A percentile compares a stretch with the other conserved stretches of the same genome.
These are phyloP conservation scores for Noctua pronuba DNA, from an alignment of 2,888 invertebrate genomes.

Conservation along the genomic window DNA sequence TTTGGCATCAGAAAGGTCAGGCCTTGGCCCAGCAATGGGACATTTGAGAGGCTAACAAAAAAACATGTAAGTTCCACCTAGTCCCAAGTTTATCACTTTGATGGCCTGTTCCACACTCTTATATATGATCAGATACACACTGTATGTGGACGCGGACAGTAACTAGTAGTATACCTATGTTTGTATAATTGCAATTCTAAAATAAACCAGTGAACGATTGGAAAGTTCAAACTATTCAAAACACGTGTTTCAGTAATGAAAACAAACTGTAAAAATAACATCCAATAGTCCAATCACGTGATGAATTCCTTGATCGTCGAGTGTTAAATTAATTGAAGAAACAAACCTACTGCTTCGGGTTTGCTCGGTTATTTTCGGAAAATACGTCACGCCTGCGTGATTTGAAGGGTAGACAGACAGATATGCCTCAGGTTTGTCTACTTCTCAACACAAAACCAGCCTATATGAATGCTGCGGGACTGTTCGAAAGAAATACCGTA, in stretches of 20 bases:
- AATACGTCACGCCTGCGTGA: neutral
- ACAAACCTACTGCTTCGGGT: neutral
- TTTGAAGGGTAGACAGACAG: neutral
- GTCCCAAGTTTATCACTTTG: too few species aligned
- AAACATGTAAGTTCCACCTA: too few species aligned
- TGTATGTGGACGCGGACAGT: too few species aligned
- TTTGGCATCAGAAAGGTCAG: too few species aligned
- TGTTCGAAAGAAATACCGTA: too few species aligned
- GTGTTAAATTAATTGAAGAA: constrained; percentile 8
- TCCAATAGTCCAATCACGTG: constrained; percentile 19
- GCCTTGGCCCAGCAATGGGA: too few species aligned
- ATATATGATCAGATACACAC: too few species aligned
- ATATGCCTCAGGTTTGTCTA: neutral
- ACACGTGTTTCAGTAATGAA: constrained; percentile 35
- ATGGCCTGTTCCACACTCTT: too few species aligned
- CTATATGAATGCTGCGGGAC: too few species aligned
- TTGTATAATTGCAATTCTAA: constrained; percentile 6
- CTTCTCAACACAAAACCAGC: neutral
- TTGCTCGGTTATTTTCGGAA: constrained; percentile 7
- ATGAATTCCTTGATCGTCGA: constrained; percentile 24
- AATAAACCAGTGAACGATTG: constrained; percentile 15
- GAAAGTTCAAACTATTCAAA: constrained; percentile 37
- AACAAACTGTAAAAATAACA: constrained; percentile 37
- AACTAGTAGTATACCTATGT: neutral
- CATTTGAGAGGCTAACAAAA: too few species aligned